Evolutionary conservation across 2,888 invertebrate species (phyloP).

Genomic region (Yponomeuta plumbellus): DNA sequence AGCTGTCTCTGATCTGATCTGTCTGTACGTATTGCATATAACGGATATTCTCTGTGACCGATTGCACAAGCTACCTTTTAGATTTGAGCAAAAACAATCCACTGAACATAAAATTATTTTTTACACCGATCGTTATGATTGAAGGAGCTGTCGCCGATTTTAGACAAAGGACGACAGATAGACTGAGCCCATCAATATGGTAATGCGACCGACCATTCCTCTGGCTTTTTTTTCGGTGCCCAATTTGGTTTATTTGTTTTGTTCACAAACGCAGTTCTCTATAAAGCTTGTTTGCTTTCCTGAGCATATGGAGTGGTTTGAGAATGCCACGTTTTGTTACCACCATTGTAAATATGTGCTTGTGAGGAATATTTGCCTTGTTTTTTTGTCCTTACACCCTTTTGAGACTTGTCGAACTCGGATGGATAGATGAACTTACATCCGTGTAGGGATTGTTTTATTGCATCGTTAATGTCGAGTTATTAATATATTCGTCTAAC

Average conservation of each 20-base stretch:
- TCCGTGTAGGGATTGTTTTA: constrained; percentile 25
- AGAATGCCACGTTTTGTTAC: constrained; percentile 25
- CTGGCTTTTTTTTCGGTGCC: constrained; percentile 55
- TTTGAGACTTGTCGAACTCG: neutral
- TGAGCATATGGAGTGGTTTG: constrained; percentile 47
- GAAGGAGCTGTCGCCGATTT: constrained; percentile 72
- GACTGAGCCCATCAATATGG: constrained; percentile 68
- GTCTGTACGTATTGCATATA: neutral
- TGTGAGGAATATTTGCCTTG: constrained; percentile 26
- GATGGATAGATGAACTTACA: constrained; percentile 22
- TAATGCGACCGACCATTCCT: constrained; percentile 57
- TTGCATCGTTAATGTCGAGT: neutral
- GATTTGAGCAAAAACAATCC: constrained; percentile 47
- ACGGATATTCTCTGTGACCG: constrained; percentile 44
- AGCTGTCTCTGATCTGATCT: too few species aligned
- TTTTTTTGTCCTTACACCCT: constrained; percentile 4
- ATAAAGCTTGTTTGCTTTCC: constrained; percentile 62
- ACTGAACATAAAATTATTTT: constrained; percentile 55
- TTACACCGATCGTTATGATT: constrained; percentile 63
- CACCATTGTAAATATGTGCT: constrained; percentile 21
- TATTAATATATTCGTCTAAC: constrained; percentile 24
- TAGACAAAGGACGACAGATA: constrained; percentile 70
- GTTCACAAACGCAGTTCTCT: constrained; percentile 57
- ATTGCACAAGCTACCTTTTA: constrained; percentile 33
- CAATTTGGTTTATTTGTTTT: constrained; percentile 74